Conservation (phyloP, 2,113 vertebrate species). For the Clupea harengus region DNA sequence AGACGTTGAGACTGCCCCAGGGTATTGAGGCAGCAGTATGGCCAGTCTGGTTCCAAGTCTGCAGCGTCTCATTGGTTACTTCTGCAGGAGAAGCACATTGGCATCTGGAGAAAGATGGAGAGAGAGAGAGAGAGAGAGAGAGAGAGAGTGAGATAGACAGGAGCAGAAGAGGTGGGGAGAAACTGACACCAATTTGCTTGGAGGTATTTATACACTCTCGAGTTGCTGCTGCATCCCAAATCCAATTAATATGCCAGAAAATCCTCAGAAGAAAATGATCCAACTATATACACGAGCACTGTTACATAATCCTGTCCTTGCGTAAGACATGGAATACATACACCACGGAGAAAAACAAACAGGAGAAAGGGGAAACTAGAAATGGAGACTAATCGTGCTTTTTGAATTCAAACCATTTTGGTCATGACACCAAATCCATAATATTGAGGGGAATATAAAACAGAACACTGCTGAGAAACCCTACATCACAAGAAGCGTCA, state of each 20-base stretch:
- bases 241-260: constrained; percentile 13
- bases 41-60: constrained; percentile 69
- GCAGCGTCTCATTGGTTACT: constrained; percentile 66
- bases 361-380: background rate
- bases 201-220: constrained; percentile 38
- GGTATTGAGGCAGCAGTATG: constrained; percentile 62
- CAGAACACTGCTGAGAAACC: background rate
- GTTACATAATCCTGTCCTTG: background rate
- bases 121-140: background rate
- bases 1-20: constrained; percentile 82
- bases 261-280: background rate
- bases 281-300: background rate
- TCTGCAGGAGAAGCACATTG: constrained; percentile 77
- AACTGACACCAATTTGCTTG: background rate
- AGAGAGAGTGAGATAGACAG: constrained; percentile 5
- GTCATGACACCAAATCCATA: background rate
- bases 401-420: no score
- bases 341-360: background rate
- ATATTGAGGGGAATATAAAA: background rate
- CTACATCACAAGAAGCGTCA: no score
- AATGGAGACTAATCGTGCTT: no score
- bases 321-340: background rate
- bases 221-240: background rate
- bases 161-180: background rate
- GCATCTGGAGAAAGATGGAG: constrained; percentile 70